Conservation (phyloP, 2,113 vertebrate genomes). For the Saccopteryx leptura region DNA sequence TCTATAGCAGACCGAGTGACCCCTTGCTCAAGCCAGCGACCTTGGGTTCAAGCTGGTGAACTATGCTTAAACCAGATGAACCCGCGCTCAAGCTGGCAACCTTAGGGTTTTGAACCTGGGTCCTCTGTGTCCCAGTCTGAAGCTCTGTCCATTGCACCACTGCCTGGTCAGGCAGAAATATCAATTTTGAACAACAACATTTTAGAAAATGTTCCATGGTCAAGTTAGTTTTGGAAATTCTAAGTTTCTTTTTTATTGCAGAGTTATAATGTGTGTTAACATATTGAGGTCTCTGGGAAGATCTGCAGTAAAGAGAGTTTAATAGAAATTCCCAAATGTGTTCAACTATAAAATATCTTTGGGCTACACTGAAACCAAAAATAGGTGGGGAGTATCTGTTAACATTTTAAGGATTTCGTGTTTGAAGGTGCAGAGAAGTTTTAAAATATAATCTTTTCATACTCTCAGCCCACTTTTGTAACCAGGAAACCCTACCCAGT, state of each 20-base stretch:
- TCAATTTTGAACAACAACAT: background rate
- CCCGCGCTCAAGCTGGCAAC: no score
- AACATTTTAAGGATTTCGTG: background rate
- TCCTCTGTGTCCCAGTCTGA: no score
- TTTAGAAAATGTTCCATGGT: background rate
- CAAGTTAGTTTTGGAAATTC: slow-evolving; percentile 12
- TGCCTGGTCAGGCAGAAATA: no score
- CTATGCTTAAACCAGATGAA: no score
- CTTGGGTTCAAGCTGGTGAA: no score
- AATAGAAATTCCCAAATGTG: background rate
- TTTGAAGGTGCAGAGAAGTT: background rate
- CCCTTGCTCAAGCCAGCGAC: no score
- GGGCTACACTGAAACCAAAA: background rate
- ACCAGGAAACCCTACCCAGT: background rate
- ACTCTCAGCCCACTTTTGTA: background rate
- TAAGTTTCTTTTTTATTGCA: background rate
- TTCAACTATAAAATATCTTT: background rate
- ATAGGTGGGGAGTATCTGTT: background rate
- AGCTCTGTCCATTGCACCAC: no score
- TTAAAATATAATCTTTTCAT: background rate
- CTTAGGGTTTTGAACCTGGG: no score
- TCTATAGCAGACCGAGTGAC: no score
- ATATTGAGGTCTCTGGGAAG: background rate
- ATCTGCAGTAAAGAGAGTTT: background rate
- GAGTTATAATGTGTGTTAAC: background rate